Evolutionary conservation across 2,888 invertebrate genomes (phyloP).

Genomic region (Megastigmus dorsalis): DNA sequence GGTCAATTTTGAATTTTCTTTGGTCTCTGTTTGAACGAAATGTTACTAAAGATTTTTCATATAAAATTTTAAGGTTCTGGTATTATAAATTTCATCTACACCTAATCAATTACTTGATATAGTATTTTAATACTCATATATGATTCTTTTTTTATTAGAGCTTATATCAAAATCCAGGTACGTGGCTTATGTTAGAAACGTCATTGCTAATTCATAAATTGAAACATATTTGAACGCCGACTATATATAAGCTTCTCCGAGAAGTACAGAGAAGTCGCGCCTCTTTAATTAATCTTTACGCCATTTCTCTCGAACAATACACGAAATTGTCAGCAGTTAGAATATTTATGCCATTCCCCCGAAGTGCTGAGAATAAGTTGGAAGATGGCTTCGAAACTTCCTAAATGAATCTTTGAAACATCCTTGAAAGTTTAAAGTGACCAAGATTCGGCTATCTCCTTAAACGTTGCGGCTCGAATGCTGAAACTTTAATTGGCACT

Average conservation of each 20-base stretch:
- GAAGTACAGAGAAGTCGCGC: background rate
- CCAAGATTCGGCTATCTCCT: slow-evolving; percentile 44
- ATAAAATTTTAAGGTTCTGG: too few species aligned
- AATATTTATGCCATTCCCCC: slow-evolving; percentile 35
- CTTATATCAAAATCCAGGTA: too few species aligned
- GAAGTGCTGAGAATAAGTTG: slow-evolving; percentile 32
- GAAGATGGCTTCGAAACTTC: slow-evolving; percentile 33
- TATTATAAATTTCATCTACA: too few species aligned
- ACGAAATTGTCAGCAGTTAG: slow-evolving; percentile 27
- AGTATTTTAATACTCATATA: too few species aligned
- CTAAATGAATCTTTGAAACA: slow-evolving; percentile 46
- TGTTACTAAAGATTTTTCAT: too few species aligned
- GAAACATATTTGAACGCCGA: too few species aligned
- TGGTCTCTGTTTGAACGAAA: too few species aligned
- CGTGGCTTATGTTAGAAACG: too few species aligned
- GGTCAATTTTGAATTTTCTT: too few species aligned
- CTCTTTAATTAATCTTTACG: background rate
- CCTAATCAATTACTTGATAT: too few species aligned
- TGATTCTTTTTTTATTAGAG: slow-evolving; percentile 1
- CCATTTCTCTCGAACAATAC: slow-evolving; percentile 3
- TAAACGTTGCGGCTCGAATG: slow-evolving; percentile 33
- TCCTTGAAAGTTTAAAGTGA: slow-evolving; percentile 50
- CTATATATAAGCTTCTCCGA: background rate
- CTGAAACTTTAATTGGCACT: slow-evolving; percentile 49
- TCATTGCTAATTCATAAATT: too few species aligned